Evolutionary conservation across 2,113 vertebrate genomes (phyloP).

Genomic region (Scalopus aquaticus): DNA sequence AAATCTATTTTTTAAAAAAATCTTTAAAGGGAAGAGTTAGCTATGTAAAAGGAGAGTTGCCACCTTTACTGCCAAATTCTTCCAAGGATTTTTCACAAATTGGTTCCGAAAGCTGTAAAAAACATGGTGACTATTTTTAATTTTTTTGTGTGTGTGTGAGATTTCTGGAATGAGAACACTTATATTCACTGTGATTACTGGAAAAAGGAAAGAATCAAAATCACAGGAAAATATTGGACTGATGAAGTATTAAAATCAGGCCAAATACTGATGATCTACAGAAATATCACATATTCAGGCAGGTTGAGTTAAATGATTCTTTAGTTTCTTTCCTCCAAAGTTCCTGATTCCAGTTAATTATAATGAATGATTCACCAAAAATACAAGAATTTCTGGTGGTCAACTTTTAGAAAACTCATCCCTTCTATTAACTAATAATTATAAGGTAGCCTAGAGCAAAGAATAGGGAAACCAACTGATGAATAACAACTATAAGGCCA

Average conservation of each 20-base stretch:
- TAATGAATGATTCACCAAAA: slow-evolving; percentile 51
- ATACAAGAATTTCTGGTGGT: slow-evolving; percentile 47
- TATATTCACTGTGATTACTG: slow-evolving; percentile 58
- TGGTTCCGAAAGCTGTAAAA: slow-evolving; percentile 72
- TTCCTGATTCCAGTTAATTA: slow-evolving; percentile 52
- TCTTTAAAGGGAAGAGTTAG: slow-evolving; percentile 62
- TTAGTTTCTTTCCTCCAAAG: not conserved
- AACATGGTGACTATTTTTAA: slow-evolving; percentile 63
- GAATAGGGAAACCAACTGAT: not conserved
- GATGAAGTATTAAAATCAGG: slow-evolving; percentile 28
- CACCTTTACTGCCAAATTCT: slow-evolving; percentile 71
- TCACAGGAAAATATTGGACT: not conserved
- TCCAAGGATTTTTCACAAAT: slow-evolving; percentile 68
- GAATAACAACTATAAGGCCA: slow-evolving; percentile 47
- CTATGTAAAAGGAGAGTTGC: slow-evolving; percentile 63
- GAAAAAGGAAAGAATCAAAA: slow-evolving; percentile 56
- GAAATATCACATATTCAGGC: not conserved
- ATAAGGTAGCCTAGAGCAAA: slow-evolving; percentile 37
- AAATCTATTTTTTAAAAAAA: not conserved
- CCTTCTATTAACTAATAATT: slow-evolving; percentile 58
- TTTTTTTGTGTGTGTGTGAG: slow-evolving; percentile 57
- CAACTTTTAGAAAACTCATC: slow-evolving; percentile 58
- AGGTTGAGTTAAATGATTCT: slow-evolving; percentile 31
- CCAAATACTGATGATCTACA: slow-evolving; percentile 13
- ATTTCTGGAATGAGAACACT: slow-evolving; percentile 62